Evolutionary conservation across 2,888 invertebrate genomes (phyloP).

Genomic region (Kuschelorhynchus macadamiae): DNA sequence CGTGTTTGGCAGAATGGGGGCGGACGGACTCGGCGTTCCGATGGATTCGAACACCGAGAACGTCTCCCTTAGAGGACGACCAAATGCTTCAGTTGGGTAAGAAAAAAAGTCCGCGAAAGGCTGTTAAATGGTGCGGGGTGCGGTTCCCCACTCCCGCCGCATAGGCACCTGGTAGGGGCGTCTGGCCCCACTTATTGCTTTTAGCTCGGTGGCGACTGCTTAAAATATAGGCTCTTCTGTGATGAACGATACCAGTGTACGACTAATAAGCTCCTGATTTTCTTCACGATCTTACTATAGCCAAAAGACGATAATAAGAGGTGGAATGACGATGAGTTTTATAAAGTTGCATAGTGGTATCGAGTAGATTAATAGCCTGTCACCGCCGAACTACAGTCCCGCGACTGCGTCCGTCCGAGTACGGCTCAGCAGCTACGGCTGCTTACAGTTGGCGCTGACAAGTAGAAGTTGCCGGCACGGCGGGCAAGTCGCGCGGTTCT

Average conservation of each 20-base stretch:
- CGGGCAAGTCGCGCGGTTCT: slow-evolving; percentile 59
- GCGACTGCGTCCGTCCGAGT: slow-evolving; percentile 32
- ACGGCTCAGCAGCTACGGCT: slow-evolving; percentile 31
- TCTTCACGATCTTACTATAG: slow-evolving; percentile 6
- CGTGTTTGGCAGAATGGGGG: slow-evolving; percentile 66
- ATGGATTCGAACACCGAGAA: slow-evolving; percentile 52
- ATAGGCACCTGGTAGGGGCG: slow-evolving; percentile 54
- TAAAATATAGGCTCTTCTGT: slow-evolving; percentile 24
- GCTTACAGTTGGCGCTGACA: slow-evolving; percentile 21
- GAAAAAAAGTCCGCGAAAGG: slow-evolving; percentile 51
- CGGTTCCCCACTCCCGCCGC: slow-evolving; percentile 61
- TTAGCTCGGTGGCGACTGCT: slow-evolving; percentile 45
- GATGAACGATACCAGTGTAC: slow-evolving; percentile 35
- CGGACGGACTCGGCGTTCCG: slow-evolving; percentile 50
- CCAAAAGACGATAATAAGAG: slow-evolving; percentile 8
- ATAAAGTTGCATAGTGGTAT: slow-evolving; percentile 33
- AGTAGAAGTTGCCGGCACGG: slow-evolving; percentile 24
- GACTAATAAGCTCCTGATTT: slow-evolving; percentile 19
- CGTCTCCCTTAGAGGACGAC: slow-evolving; percentile 59
- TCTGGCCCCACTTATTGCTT: slow-evolving; percentile 48
- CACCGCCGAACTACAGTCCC: slow-evolving; percentile 43
- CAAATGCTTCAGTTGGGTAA: slow-evolving; percentile 53
- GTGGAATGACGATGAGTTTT: slow-evolving; percentile 34
- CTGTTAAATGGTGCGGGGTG: slow-evolving; percentile 52
- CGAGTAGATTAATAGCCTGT: slow-evolving; percentile 27